Conservation (phyloP, 2,113 vertebrate species). For the Microtus ochrogaster region DNA sequence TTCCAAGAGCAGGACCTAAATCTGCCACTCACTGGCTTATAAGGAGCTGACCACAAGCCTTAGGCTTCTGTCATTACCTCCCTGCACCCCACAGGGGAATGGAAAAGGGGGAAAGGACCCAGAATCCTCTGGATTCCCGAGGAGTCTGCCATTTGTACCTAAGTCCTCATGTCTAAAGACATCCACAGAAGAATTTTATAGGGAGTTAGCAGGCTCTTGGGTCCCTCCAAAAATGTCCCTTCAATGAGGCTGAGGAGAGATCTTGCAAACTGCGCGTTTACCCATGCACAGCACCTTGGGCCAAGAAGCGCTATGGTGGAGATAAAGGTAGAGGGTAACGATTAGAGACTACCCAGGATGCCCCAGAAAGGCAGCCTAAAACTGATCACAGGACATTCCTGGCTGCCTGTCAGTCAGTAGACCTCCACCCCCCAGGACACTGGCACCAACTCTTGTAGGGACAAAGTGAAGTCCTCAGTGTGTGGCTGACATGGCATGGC, state of each 20-base stretch:
- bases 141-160: background rate
- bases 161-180: background rate
- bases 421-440: background rate
- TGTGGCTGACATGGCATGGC: background rate
- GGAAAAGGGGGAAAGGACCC: accelerated
- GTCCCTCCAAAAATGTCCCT: background rate
- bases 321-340: background rate
- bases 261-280: no score
- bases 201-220: background rate
- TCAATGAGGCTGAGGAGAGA: background rate
- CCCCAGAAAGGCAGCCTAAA: background rate
- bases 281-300: background rate
- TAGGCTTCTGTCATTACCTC: background rate
- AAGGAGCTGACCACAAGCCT: background rate
- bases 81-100: background rate
- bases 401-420: background rate
- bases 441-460: background rate
- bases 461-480: background rate
- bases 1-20: background rate
- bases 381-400: no score
- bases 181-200: background rate
- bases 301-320: background rate
- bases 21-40: background rate
- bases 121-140: background rate
- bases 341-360: background rate